Evolutionary conservation across 2,888 invertebrate genomes (phyloP).

Genomic region (Protodeltote pygarga): DNA sequence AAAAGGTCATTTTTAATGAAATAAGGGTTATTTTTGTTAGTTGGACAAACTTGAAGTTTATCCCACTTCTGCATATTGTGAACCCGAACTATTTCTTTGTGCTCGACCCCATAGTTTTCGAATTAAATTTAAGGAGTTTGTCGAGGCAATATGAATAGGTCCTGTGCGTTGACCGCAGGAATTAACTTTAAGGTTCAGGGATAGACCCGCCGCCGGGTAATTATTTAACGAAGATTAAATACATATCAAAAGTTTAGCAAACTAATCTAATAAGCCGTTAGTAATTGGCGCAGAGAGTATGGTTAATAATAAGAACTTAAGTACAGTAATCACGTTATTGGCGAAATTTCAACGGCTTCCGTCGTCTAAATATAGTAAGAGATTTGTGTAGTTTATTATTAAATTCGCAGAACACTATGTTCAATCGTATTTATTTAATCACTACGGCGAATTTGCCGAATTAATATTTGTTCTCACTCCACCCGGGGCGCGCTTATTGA

Average conservation of each 20-base stretch:
- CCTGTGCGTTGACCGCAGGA: constrained; percentile 47
- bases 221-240: constrained; percentile 37
- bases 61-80: constrained; percentile 36
- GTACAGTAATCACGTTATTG: constrained; percentile 66
- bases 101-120: constrained; percentile 73
- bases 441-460: constrained; percentile 24
- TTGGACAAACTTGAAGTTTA: constrained; percentile 33
- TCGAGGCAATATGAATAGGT: constrained; percentile 52
- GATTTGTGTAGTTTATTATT: constrained; percentile 51
- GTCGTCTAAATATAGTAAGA: constrained; percentile 51
- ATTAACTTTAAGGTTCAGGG: constrained; percentile 43
- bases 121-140: constrained; percentile 71
- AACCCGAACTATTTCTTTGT: constrained; percentile 77
- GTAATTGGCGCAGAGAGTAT: constrained; percentile 50
- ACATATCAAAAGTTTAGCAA: constrained; percentile 19
- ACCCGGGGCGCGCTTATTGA: constrained; percentile 32
- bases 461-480: constrained; percentile 24
- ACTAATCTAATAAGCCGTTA: constrained; percentile 67
- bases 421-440: constrained; percentile 47
- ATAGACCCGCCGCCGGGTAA: constrained; percentile 27
- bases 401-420: constrained; percentile 40
- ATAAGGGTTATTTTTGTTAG: constrained; percentile 43
- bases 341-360: constrained; percentile 69
- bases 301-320: no score
- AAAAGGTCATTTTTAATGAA: constrained; percentile 20